Conservation (phyloP, 2,888 invertebrate genomes). For the Exephanes ischioxanthus region DNA sequence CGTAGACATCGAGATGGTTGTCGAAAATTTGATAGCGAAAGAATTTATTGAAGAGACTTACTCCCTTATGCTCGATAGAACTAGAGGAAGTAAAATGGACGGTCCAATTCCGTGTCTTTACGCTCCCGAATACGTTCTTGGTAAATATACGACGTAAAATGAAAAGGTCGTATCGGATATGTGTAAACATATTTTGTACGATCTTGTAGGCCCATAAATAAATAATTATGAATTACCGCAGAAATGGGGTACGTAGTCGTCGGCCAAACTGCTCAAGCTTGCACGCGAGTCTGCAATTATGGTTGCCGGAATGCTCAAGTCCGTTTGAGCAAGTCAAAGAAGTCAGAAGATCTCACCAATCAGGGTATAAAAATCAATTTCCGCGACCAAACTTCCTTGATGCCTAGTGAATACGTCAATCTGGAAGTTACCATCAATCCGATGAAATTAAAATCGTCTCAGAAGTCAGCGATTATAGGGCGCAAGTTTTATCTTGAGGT, state of each 20-base stretch:
- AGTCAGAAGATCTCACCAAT: constrained; percentile 68
- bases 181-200: background rate
- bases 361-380: constrained; percentile 81
- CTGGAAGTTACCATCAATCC: constrained; percentile 87
- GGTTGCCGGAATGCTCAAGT: constrained; percentile 86
- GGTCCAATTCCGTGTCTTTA: constrained; percentile 86
- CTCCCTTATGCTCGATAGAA: constrained; percentile 82
- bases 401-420: constrained; percentile 85
- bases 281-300: constrained; percentile 86
- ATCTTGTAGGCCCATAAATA: background rate
- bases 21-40: constrained; percentile 86
- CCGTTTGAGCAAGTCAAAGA: constrained; percentile 80
- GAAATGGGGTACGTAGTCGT: constrained; percentile 87
- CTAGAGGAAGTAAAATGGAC: constrained; percentile 70
- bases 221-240: constrained; percentile 27
- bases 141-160: constrained; percentile 65
- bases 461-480: constrained; percentile 85
- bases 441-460: constrained; percentile 78
- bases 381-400: constrained; percentile 83
- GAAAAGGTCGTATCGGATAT: background rate
- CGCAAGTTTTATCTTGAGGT: constrained; percentile 86
- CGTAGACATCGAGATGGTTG: constrained; percentile 88
- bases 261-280: constrained; percentile 84
- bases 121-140: constrained; percentile 86
- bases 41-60: constrained; percentile 85